Evolutionary conservation across 2,888 invertebrate species (phyloP), one percentile per base, ranked within the genome.

Genomic region (Synanthedon andrenaeformis): DNA sequence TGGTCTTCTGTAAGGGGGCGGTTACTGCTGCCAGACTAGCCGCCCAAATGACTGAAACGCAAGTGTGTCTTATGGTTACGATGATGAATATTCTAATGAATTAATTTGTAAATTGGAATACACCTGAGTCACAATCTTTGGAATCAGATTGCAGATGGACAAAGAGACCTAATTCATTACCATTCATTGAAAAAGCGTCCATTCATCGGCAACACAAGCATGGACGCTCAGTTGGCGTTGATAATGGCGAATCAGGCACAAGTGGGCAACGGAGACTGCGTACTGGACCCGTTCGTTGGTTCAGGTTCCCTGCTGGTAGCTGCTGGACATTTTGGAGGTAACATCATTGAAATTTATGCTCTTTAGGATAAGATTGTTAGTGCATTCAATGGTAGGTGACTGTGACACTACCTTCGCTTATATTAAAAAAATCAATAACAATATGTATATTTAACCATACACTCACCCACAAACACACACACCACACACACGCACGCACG

Each of bases 201-300:
- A 78, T 99, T 99, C 77, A 98, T 99, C 67, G 97, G 98, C 12
- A 99, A 99, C 77, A 99, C 99, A 0, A 97, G 96, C 62, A 99
- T 99, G 99, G 99, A 99, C 76, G 94, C 99, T 0, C 95, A 96
- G 66, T 86, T 99, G 5, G 94, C 98, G 0, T 82, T 99, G 51
- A 84, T 99, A 54, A 98, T 98, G 97, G 95, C 97, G 0, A 99
- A 99, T 84, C 94, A 98, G 81, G 97, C 95, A 0, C 89, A 92
- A 76, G 91, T 96, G 4, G 78, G 82, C 53, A 65, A 81, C 0
- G 93, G 93, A 0, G 92, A 94, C 69, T 63, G 99, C 0, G 92
- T 97, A 42, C 89, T 96, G 42, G 99, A 99, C 81, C 99, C 99
- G 0, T 99, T 99, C 85, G 98, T 96, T 3, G 98, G 96, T 50